Percentiles rank a stretch among this genome's conserved stretches.
Conservation (phyloP, 2,797 vertebrate genomes). For the Eidolon dupreanum region DNA sequence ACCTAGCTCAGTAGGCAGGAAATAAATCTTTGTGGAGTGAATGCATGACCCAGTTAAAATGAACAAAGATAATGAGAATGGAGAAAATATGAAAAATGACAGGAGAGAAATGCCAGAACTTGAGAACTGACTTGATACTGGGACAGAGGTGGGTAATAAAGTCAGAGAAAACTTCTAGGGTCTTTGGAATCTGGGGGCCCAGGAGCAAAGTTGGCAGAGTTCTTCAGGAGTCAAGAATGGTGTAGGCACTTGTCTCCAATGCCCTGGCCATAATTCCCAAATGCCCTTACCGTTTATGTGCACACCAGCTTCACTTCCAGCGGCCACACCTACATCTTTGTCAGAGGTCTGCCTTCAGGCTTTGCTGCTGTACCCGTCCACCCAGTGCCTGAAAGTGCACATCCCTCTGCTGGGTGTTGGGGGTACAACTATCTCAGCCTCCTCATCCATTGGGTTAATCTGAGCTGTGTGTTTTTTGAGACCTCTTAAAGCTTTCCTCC, state of each 20-base stretch:
- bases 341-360: not conserved
- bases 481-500: not conserved
- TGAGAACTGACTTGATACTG: not conserved
- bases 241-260: not conserved
- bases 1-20: not conserved
- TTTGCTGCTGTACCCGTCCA: not conserved
- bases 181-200: not conserved
- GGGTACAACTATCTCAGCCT: not conserved
- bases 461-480: not conserved
- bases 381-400: not conserved
- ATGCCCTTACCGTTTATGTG: not conserved
- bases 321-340: not conserved
- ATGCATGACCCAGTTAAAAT: not conserved
- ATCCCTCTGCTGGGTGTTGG: no score
- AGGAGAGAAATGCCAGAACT: not conserved
- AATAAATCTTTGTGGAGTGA: not conserved
- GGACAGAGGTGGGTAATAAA: not conserved
- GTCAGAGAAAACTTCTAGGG: not conserved
- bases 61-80: not conserved
- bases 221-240: not conserved
- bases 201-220: not conserved
- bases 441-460: not conserved
- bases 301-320: not conserved
- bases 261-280: not conserved
- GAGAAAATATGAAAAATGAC: not conserved